Evolutionary conservation across 2,797 vertebrate species (phyloP).

Genomic region (Capromys pilorides): DNA sequence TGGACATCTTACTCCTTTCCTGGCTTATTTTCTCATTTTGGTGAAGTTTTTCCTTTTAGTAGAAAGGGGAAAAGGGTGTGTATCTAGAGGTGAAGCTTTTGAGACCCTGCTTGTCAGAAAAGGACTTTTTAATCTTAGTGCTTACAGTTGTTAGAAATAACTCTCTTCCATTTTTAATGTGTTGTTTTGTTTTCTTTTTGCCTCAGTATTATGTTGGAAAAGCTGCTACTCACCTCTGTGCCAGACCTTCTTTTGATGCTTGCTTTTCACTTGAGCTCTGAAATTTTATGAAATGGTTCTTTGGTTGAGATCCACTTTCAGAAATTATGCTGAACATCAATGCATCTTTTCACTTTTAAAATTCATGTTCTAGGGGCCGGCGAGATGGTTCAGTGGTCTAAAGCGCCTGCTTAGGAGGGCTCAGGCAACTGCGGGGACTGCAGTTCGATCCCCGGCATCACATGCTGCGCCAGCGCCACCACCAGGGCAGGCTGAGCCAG

Average conservation of each 20-base stretch:
- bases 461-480: no score
- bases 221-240: neutral
- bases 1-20: neutral
- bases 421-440: no score
- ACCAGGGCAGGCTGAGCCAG: no score
- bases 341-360: constrained; percentile 11
- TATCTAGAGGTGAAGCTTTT: constrained; percentile 8
- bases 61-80: neutral
- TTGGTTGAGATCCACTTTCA: neutral
- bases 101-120: constrained; percentile 21
- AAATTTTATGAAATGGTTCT: constrained; percentile 3
- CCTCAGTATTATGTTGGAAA: neutral
- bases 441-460: no score
- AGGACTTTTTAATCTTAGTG: neutral
- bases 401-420: no score
- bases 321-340: neutral
- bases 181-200: constrained; percentile 38
- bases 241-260: neutral
- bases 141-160: neutral
- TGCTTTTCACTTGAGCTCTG: neutral
- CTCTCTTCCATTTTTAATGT: neutral
- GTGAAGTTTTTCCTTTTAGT: neutral
- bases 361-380: no score
- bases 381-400: no score
- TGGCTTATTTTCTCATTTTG: constrained; percentile 9